These are phyloP conservation scores for Nasonia giraulti DNA, from an alignment of 1,140 invertebrate species.

Conservation along the genomic window DNA sequence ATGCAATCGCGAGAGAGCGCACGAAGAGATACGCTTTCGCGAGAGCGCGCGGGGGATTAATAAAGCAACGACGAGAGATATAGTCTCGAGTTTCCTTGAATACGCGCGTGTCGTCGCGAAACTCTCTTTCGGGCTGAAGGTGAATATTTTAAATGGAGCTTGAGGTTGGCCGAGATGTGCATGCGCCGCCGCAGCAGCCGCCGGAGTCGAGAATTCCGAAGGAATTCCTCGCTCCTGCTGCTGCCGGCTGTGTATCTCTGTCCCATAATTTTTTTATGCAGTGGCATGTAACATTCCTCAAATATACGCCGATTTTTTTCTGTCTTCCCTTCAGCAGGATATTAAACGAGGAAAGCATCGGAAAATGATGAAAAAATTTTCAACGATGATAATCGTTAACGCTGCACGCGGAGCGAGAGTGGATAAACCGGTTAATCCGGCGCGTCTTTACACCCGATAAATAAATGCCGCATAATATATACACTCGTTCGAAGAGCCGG, in stretches of 20 bases:
- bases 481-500: not conserved
- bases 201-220: not conserved
- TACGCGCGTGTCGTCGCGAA: not conserved
- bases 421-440: not conserved
- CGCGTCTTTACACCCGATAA: not conserved
- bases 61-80: not conserved
- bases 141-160: conserved; percentile 4
- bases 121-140: not conserved
- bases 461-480: not conserved
- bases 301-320: not conserved
- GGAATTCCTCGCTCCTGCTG: not conserved
- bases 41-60: not conserved
- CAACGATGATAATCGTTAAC: not conserved
- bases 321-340: not conserved
- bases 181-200: not conserved
- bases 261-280: not conserved
- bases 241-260: not conserved
- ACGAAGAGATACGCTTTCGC: not conserved
- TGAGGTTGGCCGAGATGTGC: not conserved
- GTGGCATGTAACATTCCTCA: not conserved
- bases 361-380: not conserved
- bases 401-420: too few species aligned
- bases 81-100: not conserved
- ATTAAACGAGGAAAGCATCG: not conserved
- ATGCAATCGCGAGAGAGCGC: not conserved